Percentiles rank a stretch among this genome's conserved stretches.
phyloP scores from a whole-genome alignment of 1,140 invertebrate species.

The Bombus sylvicola region DNA sequence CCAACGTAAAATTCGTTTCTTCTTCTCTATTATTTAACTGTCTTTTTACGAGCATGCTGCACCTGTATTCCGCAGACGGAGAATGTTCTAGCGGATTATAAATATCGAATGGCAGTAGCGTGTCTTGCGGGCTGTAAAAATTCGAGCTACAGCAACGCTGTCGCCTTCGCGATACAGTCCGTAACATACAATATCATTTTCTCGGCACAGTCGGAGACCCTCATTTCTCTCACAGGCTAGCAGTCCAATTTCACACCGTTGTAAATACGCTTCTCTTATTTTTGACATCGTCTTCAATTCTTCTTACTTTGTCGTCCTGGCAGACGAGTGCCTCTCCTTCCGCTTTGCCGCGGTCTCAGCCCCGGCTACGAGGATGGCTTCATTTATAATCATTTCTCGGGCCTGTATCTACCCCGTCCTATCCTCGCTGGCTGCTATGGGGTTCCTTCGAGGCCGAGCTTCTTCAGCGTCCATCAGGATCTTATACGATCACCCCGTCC shows the following conservation, averaged over 20 bases:
- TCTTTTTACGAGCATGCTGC: background rate
- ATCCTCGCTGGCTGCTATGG: slow-evolving; percentile 4
- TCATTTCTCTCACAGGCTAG: slow-evolving; percentile 77
- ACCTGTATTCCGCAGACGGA: slow-evolving; percentile 8
- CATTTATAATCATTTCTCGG: slow-evolving; percentile 81
- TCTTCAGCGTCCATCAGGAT: slow-evolving; percentile 54
- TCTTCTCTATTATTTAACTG: slow-evolving; percentile 28
- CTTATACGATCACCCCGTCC: slow-evolving; percentile 42
- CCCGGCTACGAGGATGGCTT: slow-evolving; percentile 73
- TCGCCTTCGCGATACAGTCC: slow-evolving; percentile 63
- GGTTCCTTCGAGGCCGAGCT: slow-evolving; percentile 42
- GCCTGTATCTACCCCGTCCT: slow-evolving; percentile 73
- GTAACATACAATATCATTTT: slow-evolving; percentile 76
- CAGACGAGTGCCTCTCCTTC: slow-evolving; percentile 59
- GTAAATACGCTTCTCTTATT: slow-evolving; percentile 80
- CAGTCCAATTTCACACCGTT: slow-evolving; percentile 82
- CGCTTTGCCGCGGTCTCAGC: slow-evolving; percentile 53
- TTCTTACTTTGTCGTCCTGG: slow-evolving; percentile 75
- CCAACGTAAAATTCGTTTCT: slow-evolving; percentile 9
- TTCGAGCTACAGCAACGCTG: slow-evolving; percentile 50
- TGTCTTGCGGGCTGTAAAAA: slow-evolving; percentile 51
- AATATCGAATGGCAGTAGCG: slow-evolving; percentile 62
- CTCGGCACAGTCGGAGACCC: slow-evolving; percentile 71
- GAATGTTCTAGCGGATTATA: slow-evolving; percentile 52
- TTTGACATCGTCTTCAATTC: slow-evolving; percentile 77